Evolutionary conservation across 1,140 invertebrate species (phyloP).

Genomic region (Cepaea nemoralis): DNA sequence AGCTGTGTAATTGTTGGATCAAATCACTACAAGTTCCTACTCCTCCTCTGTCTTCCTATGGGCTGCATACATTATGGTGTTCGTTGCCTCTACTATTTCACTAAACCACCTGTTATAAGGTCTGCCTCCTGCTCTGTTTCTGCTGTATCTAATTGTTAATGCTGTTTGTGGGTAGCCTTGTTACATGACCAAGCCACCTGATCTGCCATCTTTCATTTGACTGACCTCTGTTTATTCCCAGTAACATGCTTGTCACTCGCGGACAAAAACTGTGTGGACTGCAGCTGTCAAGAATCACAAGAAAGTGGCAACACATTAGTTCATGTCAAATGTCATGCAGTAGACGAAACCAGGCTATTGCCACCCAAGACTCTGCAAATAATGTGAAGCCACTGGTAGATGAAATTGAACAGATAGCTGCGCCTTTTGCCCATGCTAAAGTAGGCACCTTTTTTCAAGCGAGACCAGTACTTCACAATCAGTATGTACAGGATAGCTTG

Average conservation of each 20-base stretch:
- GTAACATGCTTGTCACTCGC: neutral
- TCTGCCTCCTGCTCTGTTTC: too few relatives aligned
- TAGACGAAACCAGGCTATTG: neutral
- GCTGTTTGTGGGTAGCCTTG: too few relatives aligned
- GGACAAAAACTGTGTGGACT: neutral
- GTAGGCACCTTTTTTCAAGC: conserved; percentile 69
- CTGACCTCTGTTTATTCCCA: too few relatives aligned
- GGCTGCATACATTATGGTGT: too few relatives aligned
- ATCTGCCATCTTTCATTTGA: too few relatives aligned
- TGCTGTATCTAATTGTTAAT: too few relatives aligned
- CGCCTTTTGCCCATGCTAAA: conserved; percentile 61
- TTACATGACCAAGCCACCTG: too few relatives aligned
- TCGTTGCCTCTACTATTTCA: too few relatives aligned
- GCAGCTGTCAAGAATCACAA: neutral
- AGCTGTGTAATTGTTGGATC: too few relatives aligned
- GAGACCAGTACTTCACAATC: conserved; percentile 66
- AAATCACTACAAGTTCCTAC: too few relatives aligned
- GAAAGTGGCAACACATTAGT: neutral
- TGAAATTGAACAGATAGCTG: neutral
- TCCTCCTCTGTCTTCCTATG: too few relatives aligned
- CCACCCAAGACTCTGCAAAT: neutral
- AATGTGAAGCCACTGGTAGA: neutral
- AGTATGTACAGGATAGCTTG: conserved; percentile 66
- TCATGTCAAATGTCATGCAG: neutral
- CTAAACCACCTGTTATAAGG: too few relatives aligned